Evolutionary conservation across 2,113 vertebrate species (phyloP).

Genomic region (Clarias batrachus): DNA sequence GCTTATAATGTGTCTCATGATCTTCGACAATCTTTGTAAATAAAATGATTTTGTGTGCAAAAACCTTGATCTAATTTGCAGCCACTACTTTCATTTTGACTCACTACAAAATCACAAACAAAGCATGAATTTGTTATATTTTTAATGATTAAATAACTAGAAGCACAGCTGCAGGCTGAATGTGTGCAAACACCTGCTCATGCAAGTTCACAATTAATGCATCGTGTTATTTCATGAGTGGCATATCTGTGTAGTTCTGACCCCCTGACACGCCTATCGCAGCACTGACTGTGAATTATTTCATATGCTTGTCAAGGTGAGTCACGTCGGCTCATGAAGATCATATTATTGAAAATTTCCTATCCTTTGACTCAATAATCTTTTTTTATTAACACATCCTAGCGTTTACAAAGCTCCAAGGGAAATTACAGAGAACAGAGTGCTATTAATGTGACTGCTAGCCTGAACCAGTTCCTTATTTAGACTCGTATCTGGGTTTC

Average conservation of each 20-base stretch:
- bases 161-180: not conserved
- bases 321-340: not conserved
- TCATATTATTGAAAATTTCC: not conserved
- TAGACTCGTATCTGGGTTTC: constrained; percentile 49
- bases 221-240: not conserved
- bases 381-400: constrained; percentile 10
- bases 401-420: constrained; percentile 19
- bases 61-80: too few relatives aligned
- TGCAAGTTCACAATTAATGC: not conserved
- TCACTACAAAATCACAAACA: too few relatives aligned
- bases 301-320: not conserved
- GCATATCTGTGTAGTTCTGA: not conserved
- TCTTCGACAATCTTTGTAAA: too few relatives aligned
- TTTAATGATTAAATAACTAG: too few relatives aligned
- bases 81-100: too few relatives aligned
- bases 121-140: too few relatives aligned
- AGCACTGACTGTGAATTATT: not conserved
- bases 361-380: not conserved
- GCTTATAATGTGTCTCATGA: too few relatives aligned
- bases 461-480: constrained; percentile 52
- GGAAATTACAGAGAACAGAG: constrained; percentile 52
- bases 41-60: too few relatives aligned
- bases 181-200: not conserved
- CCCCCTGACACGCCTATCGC: not conserved
- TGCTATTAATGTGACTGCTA: constrained; percentile 49